Evolutionary conservation across 2,888 invertebrate genomes (phyloP), one percentile per base, ranked within the genome.

Genomic region (Brachylomia viminalis): DNA sequence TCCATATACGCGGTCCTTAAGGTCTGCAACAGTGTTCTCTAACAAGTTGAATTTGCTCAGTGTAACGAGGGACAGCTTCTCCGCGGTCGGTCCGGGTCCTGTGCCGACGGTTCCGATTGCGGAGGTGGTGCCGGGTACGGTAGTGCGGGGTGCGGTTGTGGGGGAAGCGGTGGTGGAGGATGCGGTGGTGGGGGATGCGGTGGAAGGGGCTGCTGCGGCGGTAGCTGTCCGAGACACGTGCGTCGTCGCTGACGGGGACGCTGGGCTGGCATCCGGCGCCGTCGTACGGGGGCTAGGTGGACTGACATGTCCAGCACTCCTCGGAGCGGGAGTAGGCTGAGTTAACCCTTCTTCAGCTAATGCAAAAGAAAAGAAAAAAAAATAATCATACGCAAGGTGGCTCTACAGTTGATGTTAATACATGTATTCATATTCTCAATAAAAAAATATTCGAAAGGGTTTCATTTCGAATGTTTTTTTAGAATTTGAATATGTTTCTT

Each of bases 1-100:
- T 8, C 95, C 95, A 74, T 95, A 96, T 1, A 96, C 95, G 30
- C 95, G 93, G 42, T 92, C 92, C 81, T 92, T 94, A 15, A 96
- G 84, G 65, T 95, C 95, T 45, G 93, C 92, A 3, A 96, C 96
- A 2, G 90, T 80, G 72, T 83, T 89, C 76, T 95, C 94, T 56
- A 96, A 89, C 17, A 95, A 23, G 75, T 96, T 95, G 77, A 96
- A 96, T 82, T 95, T 96, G 92, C 95, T 95, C 10, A 93, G 83
- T 0, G 96, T 96, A 49, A 96, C 95, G 0, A 97, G 93, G 0
- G 97, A 96, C 1, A 96, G 92, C 80, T 85, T 94, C 45, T 95
- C 95, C 0, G 86, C 78, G 5, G 93, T 11, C 2, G n/a, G 54
- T 17, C 52, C 17, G 8, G 27, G 30, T 6, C 6, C 33, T 54